Conservation (phyloP, 1,140 invertebrate species). For the Octopus bimaculoides region DNA sequence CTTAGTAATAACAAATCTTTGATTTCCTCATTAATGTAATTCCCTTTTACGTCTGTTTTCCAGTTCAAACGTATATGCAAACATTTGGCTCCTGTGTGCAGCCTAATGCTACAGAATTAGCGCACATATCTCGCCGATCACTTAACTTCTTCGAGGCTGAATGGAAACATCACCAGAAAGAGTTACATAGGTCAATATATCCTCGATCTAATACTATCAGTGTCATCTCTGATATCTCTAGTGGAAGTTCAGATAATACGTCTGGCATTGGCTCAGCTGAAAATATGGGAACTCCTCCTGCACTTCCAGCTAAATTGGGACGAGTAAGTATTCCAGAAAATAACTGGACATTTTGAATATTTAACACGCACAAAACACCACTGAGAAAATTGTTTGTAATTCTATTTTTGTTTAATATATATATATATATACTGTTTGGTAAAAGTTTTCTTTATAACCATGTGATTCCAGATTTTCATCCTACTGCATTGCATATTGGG, state of each 20-base stretch:
- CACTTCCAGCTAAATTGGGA: slow-evolving; percentile 39
- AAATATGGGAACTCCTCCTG: slow-evolving; percentile 26
- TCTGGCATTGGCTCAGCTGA: slow-evolving; percentile 30
- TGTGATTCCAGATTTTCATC: too few relatives aligned
- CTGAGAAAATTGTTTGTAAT: too few relatives aligned
- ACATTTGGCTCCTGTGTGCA: slow-evolving; percentile 87
- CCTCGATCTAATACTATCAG: slow-evolving; percentile 53
- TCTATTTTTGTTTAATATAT: too few relatives aligned
- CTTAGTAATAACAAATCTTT: too few relatives aligned
- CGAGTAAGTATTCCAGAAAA: slow-evolving; percentile 28
- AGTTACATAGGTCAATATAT: slow-evolving; percentile 56
- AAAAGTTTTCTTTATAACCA: too few relatives aligned
- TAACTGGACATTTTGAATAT: too few relatives aligned
- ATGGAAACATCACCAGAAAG: slow-evolving; percentile 68
- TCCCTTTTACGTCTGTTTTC: slow-evolving; percentile 19
- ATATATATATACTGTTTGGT: too few relatives aligned
- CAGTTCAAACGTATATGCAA: slow-evolving; percentile 95
- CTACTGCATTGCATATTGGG: too few relatives aligned
- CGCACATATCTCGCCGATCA: slow-evolving; percentile 76
- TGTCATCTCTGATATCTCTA: slow-evolving; percentile 47
- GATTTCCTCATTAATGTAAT: not conserved
- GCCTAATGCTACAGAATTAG: slow-evolving; percentile 69
- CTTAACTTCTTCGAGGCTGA: slow-evolving; percentile 69
- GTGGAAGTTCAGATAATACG: slow-evolving; percentile 34
- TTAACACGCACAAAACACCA: too few relatives aligned